Evolutionary conservation across 2,113 vertebrate species (phyloP).

Genomic region (Polypterus senegalus): DNA sequence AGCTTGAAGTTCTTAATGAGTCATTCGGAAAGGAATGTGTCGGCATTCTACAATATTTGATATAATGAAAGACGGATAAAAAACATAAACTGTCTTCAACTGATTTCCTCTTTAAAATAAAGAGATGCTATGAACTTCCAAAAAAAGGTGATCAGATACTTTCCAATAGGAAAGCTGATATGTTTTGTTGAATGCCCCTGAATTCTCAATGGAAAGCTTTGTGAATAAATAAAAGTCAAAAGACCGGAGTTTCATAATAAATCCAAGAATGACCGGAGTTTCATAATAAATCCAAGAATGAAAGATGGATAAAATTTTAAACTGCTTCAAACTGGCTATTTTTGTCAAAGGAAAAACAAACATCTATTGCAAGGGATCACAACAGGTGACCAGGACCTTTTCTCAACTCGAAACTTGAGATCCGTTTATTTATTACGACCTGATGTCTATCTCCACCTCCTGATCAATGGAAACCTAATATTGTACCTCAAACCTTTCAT

Average conservation of each 20-base stretch:
- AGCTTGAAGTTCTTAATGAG: not conserved
- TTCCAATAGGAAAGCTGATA: not conserved
- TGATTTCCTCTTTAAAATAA: constrained; percentile 2
- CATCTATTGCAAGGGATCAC: not conserved
- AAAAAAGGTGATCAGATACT: not conserved
- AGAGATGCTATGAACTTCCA: not conserved
- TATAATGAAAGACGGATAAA: constrained; percentile 1
- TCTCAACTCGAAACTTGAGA: constrained; percentile 22
- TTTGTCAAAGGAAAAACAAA: not conserved
- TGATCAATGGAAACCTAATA: constrained; percentile 35
- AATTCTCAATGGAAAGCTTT: not conserved
- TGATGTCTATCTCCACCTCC: constrained; percentile 45
- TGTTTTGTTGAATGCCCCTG: not conserved
- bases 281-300: constrained; percentile 5
- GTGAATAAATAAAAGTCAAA: not conserved
- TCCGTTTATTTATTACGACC: constrained; percentile 24
- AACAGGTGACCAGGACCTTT: constrained; percentile 1
- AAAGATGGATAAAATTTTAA: not conserved
- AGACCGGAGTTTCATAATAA: not conserved
- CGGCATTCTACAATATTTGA: not conserved
- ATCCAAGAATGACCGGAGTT: not conserved
- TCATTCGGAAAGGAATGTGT: constrained; percentile 1
- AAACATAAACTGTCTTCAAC: not conserved
- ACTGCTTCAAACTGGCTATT: not conserved
- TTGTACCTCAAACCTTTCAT: constrained; percentile 27